Evolutionary conservation across 2,113 vertebrate species (phyloP).

Genomic region (Deroptyus accipitrinus): DNA sequence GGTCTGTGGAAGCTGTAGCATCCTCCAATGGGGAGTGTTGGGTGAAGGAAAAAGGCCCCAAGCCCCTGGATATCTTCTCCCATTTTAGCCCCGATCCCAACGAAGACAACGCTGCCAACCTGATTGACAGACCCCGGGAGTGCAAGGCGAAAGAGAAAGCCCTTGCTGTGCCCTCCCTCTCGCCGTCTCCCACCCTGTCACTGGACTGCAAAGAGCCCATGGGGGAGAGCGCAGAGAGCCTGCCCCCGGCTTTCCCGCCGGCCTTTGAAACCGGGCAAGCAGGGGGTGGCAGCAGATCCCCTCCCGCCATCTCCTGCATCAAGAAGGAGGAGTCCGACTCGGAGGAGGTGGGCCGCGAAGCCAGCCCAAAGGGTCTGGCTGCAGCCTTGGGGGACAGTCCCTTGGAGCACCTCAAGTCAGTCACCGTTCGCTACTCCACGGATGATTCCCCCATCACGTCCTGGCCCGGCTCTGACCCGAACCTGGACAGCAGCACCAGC

Average conservation of each 20-base stretch:
- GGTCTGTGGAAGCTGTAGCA: neutral
- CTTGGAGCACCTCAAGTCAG: neutral
- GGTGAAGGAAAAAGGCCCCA: slow-evolving; percentile 64
- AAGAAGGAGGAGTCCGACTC: slow-evolving; percentile 59
- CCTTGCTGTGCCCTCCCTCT: slow-evolving; percentile 55
- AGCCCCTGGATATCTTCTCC: slow-evolving; percentile 70
- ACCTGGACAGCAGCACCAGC: neutral
- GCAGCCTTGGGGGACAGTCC: neutral
- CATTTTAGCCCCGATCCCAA: slow-evolving; percentile 61
- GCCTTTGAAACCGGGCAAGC: neutral
- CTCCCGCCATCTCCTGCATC: neutral
- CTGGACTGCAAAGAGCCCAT: slow-evolving; percentile 19
- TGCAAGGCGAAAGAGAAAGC: slow-evolving; percentile 44
- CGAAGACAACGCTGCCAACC: neutral
- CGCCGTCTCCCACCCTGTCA: neutral
- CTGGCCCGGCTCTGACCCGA: neutral
- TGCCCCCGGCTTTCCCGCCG: neutral
- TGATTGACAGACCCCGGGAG: slow-evolving; percentile 43
- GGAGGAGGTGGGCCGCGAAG: neutral
- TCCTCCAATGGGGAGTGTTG: slow-evolving; percentile 63
- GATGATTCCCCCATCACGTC: neutral
- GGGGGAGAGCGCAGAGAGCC: neutral
- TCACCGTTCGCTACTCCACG: neutral
- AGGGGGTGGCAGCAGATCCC: accelerated
- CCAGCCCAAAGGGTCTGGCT: neutral